Base-by-base conservation (phyloP, 2,797 vertebrate genomes). In the Oryzias sinensis region DNA sequence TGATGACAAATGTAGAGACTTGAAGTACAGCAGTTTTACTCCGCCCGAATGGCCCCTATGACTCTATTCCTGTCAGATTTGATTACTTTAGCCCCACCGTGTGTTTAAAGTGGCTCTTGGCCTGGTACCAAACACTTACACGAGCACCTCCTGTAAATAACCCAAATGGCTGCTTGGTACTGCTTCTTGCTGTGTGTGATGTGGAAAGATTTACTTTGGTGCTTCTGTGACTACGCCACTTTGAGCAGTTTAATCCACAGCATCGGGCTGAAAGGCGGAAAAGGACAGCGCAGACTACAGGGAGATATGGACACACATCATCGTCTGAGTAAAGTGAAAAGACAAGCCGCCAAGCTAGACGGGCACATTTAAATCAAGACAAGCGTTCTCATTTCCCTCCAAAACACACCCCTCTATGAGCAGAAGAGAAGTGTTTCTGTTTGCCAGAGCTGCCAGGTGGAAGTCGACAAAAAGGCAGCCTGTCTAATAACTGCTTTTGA, bases 21-120 rank as follows among this genome's bases (percentile, higher is more conserved):
- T 87, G 85, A 88, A 83, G 56, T 42, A 68, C 65, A 79, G 87
- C 89, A 89, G 87, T 74, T 89, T 90, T 87, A 86, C 81, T 82
- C 83, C 33, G 78, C 84, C 81, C 72, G 75, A 71, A 81, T 66
- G 63, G 73, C 80, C 87, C 76, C 77, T 67, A 73, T 55, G 82
- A 87, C 87, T 88, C 79, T 73, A 75, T 83, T 85, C 59, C 80
- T 89, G 87, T 90, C 84, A 83, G 81, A 79, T 87, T 82, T 77
- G 76, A 89, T 90, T 90, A 89, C 82, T 72, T 49, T 74, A 78
- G 76, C 70, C 65, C 77, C 42, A 5, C 76, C 37, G 53, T 58
- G 71, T 60, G 66, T 68, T 85, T 86, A 77, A 68, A 86, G 88
- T 87, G 84, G 85, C 82, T 87, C 70, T 61, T 77, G 79, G 79